Base-by-base conservation (phyloP, 2,797 vertebrate species). In the Pagetopsis macropterus region DNA sequence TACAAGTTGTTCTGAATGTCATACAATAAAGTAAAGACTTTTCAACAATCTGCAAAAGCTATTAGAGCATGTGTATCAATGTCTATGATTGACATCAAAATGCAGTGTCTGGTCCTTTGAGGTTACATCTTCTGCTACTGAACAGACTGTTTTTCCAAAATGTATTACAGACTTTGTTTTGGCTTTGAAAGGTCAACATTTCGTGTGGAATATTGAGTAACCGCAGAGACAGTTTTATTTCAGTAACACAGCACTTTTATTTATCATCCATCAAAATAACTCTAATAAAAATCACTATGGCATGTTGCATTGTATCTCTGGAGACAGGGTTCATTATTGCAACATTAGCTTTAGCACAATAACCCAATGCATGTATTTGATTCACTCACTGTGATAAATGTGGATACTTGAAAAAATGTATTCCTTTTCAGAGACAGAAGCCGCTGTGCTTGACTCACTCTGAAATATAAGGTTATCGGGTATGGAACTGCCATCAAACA, bases 181-280 rank as follows among this genome's bases (percentile, higher is more conserved):
- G 79, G 79, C 73, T 72, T 69, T 49, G 40, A 73, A 80, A 70
- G 13, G 55, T 66, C 54, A 79, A 75, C 82, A 83, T 81, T 79
- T 89, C 75, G 87, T 67, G 17, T 31, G 62, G 56, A 51, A 21
- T 83, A 82, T 76, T 78, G 75, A 77, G 74, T 82, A 79, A 75
- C 81, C 27, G 51, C 33, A 1, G 11, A 65, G 87, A 72, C 70
- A 43, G 58, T 88, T 90, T 86, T 88, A 79, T 85, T 82, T 79
- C 83, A 82, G 85, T 78, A 84, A 92, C 17, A 31, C 63, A 68
- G 85, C 45, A 83, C 84, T 76, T 85, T 79, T 71, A 81, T 88
- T 84, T 78, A 23, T 75, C 70, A 50, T 19, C 43, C 45, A 52
- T 55, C 5, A n/a, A 71, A 76, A 72, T 56, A 41, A 31, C 63